Percentiles rank a stretch among this genome's conserved stretches.
Evolutionary conservation across 2,113 vertebrate genomes (phyloP).

Genomic region (Lonchura striata): DNA sequence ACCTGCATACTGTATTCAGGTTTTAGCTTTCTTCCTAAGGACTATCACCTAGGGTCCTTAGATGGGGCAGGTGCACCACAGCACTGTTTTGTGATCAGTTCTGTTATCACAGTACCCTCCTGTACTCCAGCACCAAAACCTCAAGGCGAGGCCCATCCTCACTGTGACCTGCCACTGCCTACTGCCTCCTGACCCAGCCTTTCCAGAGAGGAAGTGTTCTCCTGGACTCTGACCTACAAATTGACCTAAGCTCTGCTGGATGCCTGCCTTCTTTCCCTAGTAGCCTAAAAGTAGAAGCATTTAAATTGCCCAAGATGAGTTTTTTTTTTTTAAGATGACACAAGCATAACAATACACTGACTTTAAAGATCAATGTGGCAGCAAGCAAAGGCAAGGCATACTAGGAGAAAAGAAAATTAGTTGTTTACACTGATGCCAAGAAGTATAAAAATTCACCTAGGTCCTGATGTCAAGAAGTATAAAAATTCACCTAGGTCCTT

Average conservation of each 20-base stretch:
- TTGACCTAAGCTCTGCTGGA: not conserved
- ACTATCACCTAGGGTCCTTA: not conserved
- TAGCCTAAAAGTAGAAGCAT: not conserved
- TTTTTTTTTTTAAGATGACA: not conserved
- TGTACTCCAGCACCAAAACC: not conserved
- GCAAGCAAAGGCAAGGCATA: not conserved
- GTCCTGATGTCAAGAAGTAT: too few species aligned
- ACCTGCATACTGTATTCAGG: not conserved
- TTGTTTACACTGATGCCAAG: not conserved
- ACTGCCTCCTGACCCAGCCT: not conserved
- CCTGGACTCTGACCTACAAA: not conserved
- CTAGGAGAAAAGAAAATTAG: not conserved
- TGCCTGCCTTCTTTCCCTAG: not conserved
- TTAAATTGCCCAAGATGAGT: not conserved
- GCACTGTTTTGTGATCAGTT: not conserved
- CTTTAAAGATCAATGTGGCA: not conserved
- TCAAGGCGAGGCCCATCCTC: not conserved
- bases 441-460: not conserved
- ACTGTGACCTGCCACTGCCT: rapidly evolving
- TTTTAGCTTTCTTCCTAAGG: not conserved
- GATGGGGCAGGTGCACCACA: not conserved
- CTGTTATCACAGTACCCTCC: not conserved
- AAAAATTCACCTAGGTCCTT: not conserved
- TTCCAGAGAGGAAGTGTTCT: not conserved
- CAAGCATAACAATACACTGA: not conserved